Percentiles rank a stretch among this genome's conserved stretches.
Conservation (phyloP, 2,113 vertebrate genomes). For the Telmatochromis brachygnathus region DNA sequence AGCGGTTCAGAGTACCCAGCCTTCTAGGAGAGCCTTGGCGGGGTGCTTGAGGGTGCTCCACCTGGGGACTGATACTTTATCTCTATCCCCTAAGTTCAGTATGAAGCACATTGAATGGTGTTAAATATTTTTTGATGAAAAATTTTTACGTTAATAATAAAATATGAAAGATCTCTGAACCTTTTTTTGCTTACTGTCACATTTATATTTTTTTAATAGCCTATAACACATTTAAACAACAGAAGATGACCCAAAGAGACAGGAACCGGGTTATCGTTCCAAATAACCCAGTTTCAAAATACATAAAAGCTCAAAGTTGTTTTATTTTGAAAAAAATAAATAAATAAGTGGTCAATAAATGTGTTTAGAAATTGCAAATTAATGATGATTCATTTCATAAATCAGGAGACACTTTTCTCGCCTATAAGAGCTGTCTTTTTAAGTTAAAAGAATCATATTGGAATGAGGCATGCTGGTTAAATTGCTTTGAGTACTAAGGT, state of each 20-base stretch:
- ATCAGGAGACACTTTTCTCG: neutral
- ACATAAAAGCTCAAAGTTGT: neutral
- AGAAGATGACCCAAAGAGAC: neutral
- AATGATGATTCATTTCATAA: neutral
- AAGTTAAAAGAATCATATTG: neutral
- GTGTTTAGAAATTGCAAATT: neutral
- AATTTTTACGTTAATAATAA: accelerated
- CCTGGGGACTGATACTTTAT: neutral
- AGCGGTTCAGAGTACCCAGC: neutral
- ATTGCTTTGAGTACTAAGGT: neutral
- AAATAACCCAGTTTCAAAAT: neutral
- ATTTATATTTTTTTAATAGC: neutral
- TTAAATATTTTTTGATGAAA: neutral
- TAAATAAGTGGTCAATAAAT: neutral
- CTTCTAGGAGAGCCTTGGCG: neutral
- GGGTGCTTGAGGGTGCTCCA: neutral
- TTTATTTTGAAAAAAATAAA: neutral
- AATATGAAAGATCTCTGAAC: neutral
- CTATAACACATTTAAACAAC: neutral
- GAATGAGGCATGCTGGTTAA: neutral
- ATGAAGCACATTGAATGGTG: neutral
- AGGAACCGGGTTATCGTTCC: neutral
- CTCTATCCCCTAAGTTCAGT: neutral
- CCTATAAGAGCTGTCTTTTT: neutral
- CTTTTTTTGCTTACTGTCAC: neutral